Percentiles rank a stretch among this genome's conserved stretches.
phyloP scores from a whole-genome alignment of 2,797 vertebrate genomes.

The Melanotaenia trifasciata region DNA sequence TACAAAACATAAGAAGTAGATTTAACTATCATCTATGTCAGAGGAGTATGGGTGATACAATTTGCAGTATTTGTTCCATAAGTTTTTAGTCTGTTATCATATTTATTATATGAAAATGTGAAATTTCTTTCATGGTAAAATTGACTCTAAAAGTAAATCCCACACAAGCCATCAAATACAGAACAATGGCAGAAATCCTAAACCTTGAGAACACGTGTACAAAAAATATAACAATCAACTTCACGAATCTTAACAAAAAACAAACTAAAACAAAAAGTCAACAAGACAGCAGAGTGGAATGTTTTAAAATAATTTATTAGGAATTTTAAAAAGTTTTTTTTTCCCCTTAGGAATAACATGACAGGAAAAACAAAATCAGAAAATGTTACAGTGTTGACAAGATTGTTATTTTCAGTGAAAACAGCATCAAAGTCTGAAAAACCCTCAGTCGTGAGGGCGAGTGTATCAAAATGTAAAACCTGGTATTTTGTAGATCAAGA shows the following conservation, averaged over 20 bases:
- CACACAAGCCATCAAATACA: not conserved
- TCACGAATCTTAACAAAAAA: not conserved
- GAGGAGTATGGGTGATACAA: not conserved
- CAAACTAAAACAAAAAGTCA: constrained; percentile 7
- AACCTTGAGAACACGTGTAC: not conserved
- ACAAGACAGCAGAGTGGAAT: constrained; percentile 72
- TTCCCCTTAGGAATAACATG: constrained; percentile 78
- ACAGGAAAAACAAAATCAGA: constrained; percentile 79
- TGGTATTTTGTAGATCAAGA: constrained; percentile 52
- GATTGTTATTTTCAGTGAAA: constrained; percentile 75
- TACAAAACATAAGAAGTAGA: not conserved
- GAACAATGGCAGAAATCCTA: not conserved
- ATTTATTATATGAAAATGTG: not conserved
- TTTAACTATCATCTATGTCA: not conserved
- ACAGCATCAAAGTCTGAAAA: constrained; percentile 63
- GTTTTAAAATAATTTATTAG: constrained; percentile 99
- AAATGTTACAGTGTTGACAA: constrained; percentile 85
- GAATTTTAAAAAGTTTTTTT: constrained; percentile 95
- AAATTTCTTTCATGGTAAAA: not conserved
- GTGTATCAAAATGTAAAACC: constrained; percentile 70
- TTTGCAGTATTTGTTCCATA: not conserved
- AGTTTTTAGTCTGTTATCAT: not conserved
- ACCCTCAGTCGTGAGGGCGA: constrained; percentile 53
- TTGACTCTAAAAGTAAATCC: not conserved
- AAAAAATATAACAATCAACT: not conserved